Percentiles rank a stretch among this genome's conserved stretches.
These are phyloP conservation scores for Sebastes hubbsi DNA, from an alignment of 2,797 vertebrate species.

Conservation along the genomic window DNA sequence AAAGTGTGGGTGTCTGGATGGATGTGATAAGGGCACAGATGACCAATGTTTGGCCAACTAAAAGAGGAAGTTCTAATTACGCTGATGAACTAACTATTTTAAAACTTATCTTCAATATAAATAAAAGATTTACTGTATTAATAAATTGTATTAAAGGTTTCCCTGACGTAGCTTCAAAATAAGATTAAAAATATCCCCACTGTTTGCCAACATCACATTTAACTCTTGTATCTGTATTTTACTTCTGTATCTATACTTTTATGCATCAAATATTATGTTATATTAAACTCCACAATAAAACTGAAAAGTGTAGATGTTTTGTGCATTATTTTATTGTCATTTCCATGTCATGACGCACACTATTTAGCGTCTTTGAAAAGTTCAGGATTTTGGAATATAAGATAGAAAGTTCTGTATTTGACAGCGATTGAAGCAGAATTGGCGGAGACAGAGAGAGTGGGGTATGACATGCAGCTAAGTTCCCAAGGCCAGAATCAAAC, in stretches of 20 bases:
- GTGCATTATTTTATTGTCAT: background rate
- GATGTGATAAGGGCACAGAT: slow-evolving; percentile 56
- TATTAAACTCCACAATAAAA: background rate
- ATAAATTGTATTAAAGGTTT: background rate
- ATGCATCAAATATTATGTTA: background rate
- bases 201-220: background rate
- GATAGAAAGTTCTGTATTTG: background rate
- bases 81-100: background rate
- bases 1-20: slow-evolving; percentile 36
- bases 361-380: background rate
- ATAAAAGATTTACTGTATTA: background rate
- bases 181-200: background rate
- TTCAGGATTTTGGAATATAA: background rate
- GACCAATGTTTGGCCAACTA: slow-evolving; percentile 11
- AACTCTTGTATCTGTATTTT: background rate
- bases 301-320: background rate
- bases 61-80: background rate
- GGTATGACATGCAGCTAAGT: background rate
- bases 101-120: background rate
- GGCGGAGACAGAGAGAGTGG: no score
- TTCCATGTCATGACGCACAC: background rate
- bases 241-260: background rate
- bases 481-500: background rate
- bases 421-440: background rate
- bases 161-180: background rate